Base-by-base conservation (phyloP, 2,888 invertebrate genomes). In the Stomorhina lunata region DNA sequence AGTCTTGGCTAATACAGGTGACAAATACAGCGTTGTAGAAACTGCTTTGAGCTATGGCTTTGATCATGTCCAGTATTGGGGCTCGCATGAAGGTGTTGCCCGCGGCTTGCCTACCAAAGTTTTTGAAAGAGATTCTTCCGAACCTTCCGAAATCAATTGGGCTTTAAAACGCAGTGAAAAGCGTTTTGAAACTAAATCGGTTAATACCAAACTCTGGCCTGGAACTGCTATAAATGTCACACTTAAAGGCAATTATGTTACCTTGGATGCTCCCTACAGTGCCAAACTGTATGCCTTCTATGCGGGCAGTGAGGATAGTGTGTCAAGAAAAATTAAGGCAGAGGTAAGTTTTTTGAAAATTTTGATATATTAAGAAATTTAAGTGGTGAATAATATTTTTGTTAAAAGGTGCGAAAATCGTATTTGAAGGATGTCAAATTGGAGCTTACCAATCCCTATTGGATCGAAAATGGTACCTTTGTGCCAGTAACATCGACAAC, bases 171-270 rank as follows among this genome's bases (percentile, higher is more conserved):
- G 91, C 50, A 90, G 92, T 63, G 92, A 93, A 59, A 92, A 92
- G 65, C 91, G 92, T 20, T 92, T 92, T 84, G 93, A 94, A 85
- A 90, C 89, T 10, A 91, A 91, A 73, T 87, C 90, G 45, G 92
- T 95, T 17, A 93, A 94, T 87, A 93, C 94, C 80, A 93, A 93
- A 87, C 91, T 97, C 73, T 94, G 94, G 88, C 94, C 95, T 3
- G 96, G 95, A 29, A 96, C 96, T 0, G 96, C 95, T 2, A 94
- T 96, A 65, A 96, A 97, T 89, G 95, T 96, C 0, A 96, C 95
- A 0, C 92, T 97, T 17, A 92, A 92, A 66, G 96, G 95, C 2
- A 95, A 95, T 87, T 93, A 94, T 86, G 95, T 95, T 0, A 94
- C 94, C 80, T 92, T 94, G 69, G 96, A 96, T 85, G 93, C 95